Base-by-base conservation (phyloP, 2,888 invertebrate genomes). In the Brenthis daphne region DNA sequence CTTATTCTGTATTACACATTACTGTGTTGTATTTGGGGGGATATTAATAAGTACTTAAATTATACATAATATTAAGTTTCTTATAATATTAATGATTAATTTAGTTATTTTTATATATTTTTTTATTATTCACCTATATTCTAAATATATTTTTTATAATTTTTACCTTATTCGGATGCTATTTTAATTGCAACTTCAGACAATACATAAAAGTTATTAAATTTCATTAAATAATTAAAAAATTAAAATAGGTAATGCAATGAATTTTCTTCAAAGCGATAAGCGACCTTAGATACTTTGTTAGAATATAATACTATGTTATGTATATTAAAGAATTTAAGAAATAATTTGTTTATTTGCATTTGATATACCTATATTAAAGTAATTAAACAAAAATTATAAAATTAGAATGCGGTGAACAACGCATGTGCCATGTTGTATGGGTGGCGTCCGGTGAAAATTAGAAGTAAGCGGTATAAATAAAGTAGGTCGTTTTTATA, bases 401-500 rank as follows among this genome's bases (percentile, higher is more conserved):
- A 6, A 60, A 60, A 29, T 60, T 12, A 12, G 33, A 60, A 50
- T 50, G 16, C 12, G 47, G 6, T 12, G 48, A 20, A 24, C 29
- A 57, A 57, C 54, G 43, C 16, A 57, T 65, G 61, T 48, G 29
- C 29, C 29, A 5, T 43, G 8, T 37, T 37, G 3, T 43, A 70
- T 64, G 70, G 72, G 74, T 61, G 73, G 68, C 68, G 76, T 64
- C 64, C 57, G 54, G 63, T 67, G 68, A 73, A 72, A 76, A 65
- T 60, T 55, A 37, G 50, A 53, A 69, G 60, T 54, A 20, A 64
- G 55, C 58, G 63, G 65, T 60, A 70, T 55, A 67, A 33, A 47
- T 54, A 57, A 77, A 73, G 69, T 75, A 73, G 77, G 77, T 78
- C 78, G 77, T 14, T 70, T 60, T 63, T 56, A 64, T 66, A 57